phyloP scores from a whole-genome alignment of 2,888 invertebrate species.

The Geophilus truncorum region DNA sequence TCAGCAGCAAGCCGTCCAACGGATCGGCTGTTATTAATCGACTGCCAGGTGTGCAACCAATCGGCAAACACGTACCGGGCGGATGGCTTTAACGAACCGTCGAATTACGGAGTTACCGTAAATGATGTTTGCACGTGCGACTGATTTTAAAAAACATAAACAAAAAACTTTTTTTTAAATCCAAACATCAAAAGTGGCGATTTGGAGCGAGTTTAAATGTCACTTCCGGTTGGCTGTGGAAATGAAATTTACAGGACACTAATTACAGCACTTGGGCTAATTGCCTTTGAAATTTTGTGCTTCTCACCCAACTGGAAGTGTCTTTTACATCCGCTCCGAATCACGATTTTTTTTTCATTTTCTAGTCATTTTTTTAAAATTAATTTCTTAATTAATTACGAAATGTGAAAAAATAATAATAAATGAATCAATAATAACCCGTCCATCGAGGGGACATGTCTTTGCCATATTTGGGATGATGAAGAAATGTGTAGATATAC shows the following conservation, averaged over 20 bases:
- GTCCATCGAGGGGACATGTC: background rate
- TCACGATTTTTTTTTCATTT: background rate
- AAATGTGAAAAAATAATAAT: too few species aligned
- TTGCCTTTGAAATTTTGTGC: too few species aligned
- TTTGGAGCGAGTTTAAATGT: too few species aligned
- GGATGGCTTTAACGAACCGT: conserved; percentile 35
- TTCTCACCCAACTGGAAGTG: background rate
- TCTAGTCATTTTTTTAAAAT: background rate
- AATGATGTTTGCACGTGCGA: too few species aligned
- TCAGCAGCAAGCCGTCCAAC: conserved; percentile 36
- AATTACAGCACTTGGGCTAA: too few species aligned
- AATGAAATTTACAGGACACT: too few species aligned
- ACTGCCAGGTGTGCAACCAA: conserved; percentile 67
- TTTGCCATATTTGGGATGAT: background rate
- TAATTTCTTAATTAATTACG: background rate
- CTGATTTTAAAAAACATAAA: too few species aligned
- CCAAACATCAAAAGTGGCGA: too few species aligned
- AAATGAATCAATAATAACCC: background rate
- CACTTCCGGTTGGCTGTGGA: too few species aligned
- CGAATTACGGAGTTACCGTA: too few species aligned
- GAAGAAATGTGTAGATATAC: background rate
- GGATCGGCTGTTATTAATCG: conserved; percentile 49
- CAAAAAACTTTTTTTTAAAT: too few species aligned
- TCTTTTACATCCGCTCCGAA: too few species aligned
- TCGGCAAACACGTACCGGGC: conserved; percentile 49